phyloP scores from a whole-genome alignment of 2,797 vertebrate genomes.

The Selene dorsalis region DNA sequence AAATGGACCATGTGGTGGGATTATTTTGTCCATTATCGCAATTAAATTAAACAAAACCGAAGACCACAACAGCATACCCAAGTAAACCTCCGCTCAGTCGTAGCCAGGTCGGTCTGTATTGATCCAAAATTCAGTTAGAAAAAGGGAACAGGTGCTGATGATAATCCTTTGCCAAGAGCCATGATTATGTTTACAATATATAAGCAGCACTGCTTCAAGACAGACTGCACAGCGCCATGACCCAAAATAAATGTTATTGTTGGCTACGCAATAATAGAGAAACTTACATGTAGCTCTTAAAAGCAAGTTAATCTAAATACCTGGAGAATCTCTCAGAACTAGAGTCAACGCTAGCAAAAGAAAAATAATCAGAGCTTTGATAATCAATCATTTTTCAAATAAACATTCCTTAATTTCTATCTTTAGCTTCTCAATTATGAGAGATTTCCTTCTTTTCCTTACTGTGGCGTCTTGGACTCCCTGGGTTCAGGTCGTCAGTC shows the following conservation, averaged over 20 bases:
- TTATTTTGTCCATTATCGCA: background rate
- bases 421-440: background rate
- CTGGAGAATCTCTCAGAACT: too few species aligned
- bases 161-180: too few species aligned
- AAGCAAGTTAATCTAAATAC: too few species aligned
- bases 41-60: constrained; percentile 18
- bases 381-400: background rate
- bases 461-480: background rate
- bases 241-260: too few species aligned
- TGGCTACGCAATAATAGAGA: too few species aligned
- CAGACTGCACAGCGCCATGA: too few species aligned
- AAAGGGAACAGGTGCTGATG: too few species aligned
- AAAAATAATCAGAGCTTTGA: background rate
- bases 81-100: background rate
- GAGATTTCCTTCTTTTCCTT: background rate
- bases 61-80: background rate
- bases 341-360: background rate
- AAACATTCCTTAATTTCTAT: background rate
- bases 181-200: too few species aligned
- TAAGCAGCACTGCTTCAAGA: too few species aligned
- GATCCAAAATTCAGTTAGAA: background rate
- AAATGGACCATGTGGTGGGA: background rate
- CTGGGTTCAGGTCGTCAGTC: background rate
- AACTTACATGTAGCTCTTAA: too few species aligned
- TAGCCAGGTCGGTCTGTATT: background rate